Conservation (phyloP, 1,140 invertebrate genomes). For the Magallana gigas region DNA sequence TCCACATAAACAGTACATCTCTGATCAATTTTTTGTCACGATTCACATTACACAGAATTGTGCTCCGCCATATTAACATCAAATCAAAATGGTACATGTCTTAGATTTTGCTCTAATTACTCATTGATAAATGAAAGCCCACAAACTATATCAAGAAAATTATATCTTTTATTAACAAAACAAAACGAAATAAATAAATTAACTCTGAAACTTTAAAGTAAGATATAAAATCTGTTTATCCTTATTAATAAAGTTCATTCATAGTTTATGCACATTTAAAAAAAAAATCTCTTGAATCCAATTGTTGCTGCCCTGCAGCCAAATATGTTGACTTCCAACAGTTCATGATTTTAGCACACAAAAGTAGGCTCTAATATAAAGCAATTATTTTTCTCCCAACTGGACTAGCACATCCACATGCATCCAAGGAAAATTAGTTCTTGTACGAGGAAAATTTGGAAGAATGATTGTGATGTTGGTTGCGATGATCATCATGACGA, state of each 20-base stretch:
- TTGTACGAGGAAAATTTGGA: background rate
- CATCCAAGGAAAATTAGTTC: constrained; percentile 1
- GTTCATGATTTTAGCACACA: background rate
- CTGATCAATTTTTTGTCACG: too few relatives aligned
- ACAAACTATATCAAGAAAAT: constrained; percentile 31
- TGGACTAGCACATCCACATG: background rate
- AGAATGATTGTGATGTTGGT: constrained; percentile 15
- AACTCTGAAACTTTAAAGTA: background rate
- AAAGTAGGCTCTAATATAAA: constrained; percentile 1
- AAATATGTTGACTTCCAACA: background rate
- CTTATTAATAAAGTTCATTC: background rate
- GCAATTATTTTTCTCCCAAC: background rate
- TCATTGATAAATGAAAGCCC: constrained; percentile 12
- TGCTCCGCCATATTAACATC: too few relatives aligned
- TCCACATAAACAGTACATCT: too few relatives aligned
- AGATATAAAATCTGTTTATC: background rate
- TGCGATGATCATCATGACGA: background rate
- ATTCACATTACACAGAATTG: too few relatives aligned
- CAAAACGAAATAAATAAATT: background rate
- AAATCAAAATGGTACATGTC: too few relatives aligned
- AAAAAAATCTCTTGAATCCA: background rate
- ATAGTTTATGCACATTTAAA: too few relatives aligned
- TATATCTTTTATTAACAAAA: constrained; percentile 1
- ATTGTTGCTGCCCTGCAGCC: constrained; percentile 1
- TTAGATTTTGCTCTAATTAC: background rate